Evolutionary conservation across 2,113 vertebrate species (phyloP).

Genomic region (Carettochelys insculpta): DNA sequence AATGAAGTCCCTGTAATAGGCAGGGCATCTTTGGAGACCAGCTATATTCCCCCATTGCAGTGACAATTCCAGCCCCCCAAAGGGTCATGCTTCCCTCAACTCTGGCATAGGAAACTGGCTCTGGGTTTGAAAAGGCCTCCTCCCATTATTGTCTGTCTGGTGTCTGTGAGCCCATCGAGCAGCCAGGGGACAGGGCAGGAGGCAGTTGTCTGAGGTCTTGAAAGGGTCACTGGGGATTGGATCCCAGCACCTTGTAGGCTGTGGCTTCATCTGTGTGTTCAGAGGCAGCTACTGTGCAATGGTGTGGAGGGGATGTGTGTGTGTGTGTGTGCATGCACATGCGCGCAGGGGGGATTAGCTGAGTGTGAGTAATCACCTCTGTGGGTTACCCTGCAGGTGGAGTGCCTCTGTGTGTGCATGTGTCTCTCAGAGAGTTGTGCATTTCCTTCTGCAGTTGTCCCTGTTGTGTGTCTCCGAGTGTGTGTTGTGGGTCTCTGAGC

Average conservation of each 20-base stretch:
- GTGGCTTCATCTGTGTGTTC: not conserved
- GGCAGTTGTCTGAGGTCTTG: not conserved
- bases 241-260: not conserved
- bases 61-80: not conserved
- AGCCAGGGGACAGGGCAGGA: not conserved
- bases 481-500: not conserved
- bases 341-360: not conserved
- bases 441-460: not conserved
- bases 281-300: not conserved
- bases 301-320: not conserved
- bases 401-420: not conserved
- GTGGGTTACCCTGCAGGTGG: not conserved
- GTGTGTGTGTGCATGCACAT: not conserved
- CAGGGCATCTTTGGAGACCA: not conserved
- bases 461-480: not conserved
- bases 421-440: not conserved
- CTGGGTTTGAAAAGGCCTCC: not conserved
- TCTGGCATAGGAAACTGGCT: not conserved
- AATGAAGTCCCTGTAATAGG: not conserved
- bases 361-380: not conserved
- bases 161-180: not conserved
- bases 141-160: not conserved
- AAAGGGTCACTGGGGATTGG: not conserved
- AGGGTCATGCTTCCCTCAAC: not conserved
- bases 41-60: not conserved